Percentiles rank a stretch among this genome's conserved stretches.
phyloP scores from a whole-genome alignment of 1,140 invertebrate species.

The Plodia interpunctella region DNA sequence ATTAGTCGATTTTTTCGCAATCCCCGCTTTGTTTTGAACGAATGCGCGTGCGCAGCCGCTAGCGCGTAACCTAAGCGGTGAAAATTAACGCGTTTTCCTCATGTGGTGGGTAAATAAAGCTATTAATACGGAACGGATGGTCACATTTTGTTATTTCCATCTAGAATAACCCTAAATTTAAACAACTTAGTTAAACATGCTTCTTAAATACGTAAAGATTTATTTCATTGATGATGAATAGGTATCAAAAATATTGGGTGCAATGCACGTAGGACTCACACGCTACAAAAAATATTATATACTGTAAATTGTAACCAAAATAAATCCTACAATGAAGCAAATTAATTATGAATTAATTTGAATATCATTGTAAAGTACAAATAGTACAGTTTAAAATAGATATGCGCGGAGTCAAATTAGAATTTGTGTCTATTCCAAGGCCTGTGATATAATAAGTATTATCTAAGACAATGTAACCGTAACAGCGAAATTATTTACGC shows the following conservation, averaged over 20 bases:
- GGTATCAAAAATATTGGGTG: too few relatives aligned
- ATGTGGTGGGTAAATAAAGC: conserved; percentile 17
- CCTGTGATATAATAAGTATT: neutral
- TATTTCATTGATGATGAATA: too few relatives aligned
- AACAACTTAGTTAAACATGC: neutral
- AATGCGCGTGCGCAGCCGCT: conserved; percentile 27
- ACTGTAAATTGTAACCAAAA: too few relatives aligned
- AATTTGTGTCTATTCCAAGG: neutral
- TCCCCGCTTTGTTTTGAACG: conserved; percentile 24
- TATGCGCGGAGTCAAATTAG: neutral
- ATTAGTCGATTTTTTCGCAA: conserved; percentile 34
- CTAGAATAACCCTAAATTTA: too few relatives aligned
- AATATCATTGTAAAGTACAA: too few relatives aligned
- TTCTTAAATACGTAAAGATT: too few relatives aligned
- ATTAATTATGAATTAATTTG: too few relatives aligned
- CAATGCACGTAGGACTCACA: too few relatives aligned
- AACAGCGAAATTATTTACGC: neutral
- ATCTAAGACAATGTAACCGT: neutral
- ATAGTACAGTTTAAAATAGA: neutral
- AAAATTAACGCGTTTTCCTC: conserved; percentile 30
- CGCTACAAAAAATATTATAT: too few relatives aligned
- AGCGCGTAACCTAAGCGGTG: conserved; percentile 29
- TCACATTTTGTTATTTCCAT: neutral
- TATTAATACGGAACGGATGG: conserved; percentile 10
- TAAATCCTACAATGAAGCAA: too few relatives aligned